Percentiles rank a stretch among this genome's conserved stretches.
Evolutionary conservation across 1,140 invertebrate species (phyloP).

Genomic region (Pygmarrhopalites habei): DNA sequence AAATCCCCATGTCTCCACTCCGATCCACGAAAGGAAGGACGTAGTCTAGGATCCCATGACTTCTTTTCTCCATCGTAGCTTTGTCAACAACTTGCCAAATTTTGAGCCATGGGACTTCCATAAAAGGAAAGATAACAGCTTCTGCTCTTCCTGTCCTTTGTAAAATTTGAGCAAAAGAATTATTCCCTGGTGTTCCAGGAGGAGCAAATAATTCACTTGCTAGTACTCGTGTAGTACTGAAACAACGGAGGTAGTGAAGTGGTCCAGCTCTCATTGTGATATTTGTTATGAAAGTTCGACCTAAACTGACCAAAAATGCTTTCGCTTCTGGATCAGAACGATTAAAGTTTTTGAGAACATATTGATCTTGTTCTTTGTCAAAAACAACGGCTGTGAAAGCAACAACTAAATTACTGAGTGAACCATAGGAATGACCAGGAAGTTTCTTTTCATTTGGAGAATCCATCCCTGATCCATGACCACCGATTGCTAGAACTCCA

Average conservation of each 20-base stretch:
- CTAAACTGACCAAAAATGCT: constrained; percentile 20
- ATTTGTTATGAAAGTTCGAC: constrained; percentile 16
- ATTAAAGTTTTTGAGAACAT: constrained; percentile 20
- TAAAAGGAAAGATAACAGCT: constrained; percentile 3
- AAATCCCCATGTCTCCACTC: too few species aligned
- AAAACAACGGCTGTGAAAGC: constrained; percentile 11
- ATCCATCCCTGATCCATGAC: constrained; percentile 19
- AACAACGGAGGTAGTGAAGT: constrained; percentile 10
- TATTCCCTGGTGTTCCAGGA: not conserved
- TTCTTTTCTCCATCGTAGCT: not conserved
- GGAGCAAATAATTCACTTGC: constrained; percentile 14
- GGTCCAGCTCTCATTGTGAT: constrained; percentile 6
- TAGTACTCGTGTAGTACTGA: constrained; percentile 7
- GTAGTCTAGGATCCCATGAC: too few species aligned
- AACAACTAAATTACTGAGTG: constrained; percentile 14
- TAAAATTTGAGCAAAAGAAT: not conserved
- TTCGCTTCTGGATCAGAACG: constrained; percentile 10
- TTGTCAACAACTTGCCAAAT: not conserved
- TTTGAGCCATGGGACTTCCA: not conserved
- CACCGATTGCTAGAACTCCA: constrained; percentile 19
- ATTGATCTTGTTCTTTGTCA: not conserved
- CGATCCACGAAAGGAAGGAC: too few species aligned
- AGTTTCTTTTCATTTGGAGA: not conserved
- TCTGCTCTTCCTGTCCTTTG: constrained; percentile 10
- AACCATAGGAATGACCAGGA: constrained; percentile 6